These are phyloP conservation scores for Echiichthys vipera DNA, from an alignment of 2,797 vertebrate genomes.

Conservation along the genomic window DNA sequence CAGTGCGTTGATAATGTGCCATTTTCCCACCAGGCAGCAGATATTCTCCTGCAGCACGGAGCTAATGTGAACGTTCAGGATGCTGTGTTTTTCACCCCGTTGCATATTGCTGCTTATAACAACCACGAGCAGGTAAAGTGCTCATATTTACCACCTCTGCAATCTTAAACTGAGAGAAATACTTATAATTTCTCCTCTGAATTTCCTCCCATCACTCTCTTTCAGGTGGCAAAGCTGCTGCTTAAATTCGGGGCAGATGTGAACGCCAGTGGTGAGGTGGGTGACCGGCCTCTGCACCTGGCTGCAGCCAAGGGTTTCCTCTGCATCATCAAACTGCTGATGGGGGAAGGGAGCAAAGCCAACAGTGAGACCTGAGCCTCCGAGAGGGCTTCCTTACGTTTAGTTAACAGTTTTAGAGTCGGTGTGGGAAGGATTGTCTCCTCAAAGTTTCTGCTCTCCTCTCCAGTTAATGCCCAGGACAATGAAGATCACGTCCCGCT, in stretches of 20 bases:
- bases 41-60: conserved; percentile 93
- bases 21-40: conserved; percentile 83
- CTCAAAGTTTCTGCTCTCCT: background rate
- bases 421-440: background rate
- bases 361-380: conserved; percentile 83
- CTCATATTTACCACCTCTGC: background rate
- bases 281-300: conserved; percentile 93
- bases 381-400: background rate
- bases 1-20: background rate
- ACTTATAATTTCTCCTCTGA: background rate
- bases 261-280: conserved; percentile 93
- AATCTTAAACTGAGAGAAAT: background rate
- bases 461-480: conserved; percentile 92
- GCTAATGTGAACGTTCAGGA: conserved; percentile 93
- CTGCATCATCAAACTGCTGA: conserved; percentile 88
- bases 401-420: background rate
- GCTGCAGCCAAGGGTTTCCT: conserved; percentile 96
- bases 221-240: conserved; percentile 89
- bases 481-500: conserved; percentile 94
- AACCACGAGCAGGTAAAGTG: conserved; percentile 89
- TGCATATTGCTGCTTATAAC: conserved; percentile 91
- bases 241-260: conserved; percentile 94
- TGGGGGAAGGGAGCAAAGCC: conserved; percentile 90
- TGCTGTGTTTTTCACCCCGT: conserved; percentile 93
- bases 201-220: background rate